phyloP scores from a whole-genome alignment of 1,140 invertebrate species.

The Xylocopa sonorina region DNA sequence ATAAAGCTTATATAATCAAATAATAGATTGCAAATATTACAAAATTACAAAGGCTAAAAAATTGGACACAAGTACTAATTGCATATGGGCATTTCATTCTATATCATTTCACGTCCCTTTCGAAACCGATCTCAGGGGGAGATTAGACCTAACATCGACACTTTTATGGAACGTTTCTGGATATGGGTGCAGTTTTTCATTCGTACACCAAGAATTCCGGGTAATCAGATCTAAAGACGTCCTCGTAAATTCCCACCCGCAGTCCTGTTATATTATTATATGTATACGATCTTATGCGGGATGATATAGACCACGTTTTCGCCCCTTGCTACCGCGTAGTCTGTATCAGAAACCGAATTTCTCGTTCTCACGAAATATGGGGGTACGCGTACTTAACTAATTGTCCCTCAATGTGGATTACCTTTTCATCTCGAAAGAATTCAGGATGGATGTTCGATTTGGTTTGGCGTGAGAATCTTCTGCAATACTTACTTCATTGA shows the following conservation, averaged over 20 bases:
- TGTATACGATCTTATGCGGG: constrained; percentile 67
- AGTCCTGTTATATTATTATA: constrained; percentile 59
- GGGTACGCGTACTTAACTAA: constrained; percentile 53
- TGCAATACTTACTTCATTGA: no score
- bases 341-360: constrained; percentile 66
- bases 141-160: constrained; percentile 14
- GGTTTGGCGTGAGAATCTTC: constrained; percentile 30
- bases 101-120: not conserved
- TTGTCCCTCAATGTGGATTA: constrained; percentile 21
- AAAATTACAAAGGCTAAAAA: no score
- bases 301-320: constrained; percentile 59
- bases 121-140: not conserved
- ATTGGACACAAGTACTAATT: no score
- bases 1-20: not conserved
- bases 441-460: not conserved
- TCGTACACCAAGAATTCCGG: constrained; percentile 14
- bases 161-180: constrained; percentile 16
- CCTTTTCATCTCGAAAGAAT: not conserved
- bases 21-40: not conserved
- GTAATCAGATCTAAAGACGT: constrained; percentile 63
- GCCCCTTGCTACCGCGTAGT: constrained; percentile 41
- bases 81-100: not conserved
- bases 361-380: constrained; percentile 73
- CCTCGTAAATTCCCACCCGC: constrained; percentile 64
- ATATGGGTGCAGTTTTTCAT: constrained; percentile 57